A percentile compares a stretch with the other conserved stretches of the same genome.
phyloP scores from a whole-genome alignment of 2,888 invertebrate genomes.

The Trimorus sp. region DNA sequence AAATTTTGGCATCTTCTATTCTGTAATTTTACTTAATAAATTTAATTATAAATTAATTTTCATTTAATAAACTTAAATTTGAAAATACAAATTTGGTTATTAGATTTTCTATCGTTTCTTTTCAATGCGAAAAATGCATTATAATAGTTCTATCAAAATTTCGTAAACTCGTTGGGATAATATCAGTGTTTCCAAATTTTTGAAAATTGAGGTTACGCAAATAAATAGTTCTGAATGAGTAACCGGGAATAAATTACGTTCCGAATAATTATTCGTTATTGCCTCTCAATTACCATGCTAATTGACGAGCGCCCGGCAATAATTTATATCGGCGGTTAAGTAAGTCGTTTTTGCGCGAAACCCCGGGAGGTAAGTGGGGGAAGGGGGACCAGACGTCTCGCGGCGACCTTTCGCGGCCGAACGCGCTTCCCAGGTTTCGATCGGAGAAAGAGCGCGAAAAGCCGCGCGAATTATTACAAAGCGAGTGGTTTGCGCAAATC shows the following conservation, averaged over 20 bases:
- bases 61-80: too few relatives aligned
- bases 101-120: too few relatives aligned
- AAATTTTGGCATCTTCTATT: too few relatives aligned
- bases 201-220: too few relatives aligned
- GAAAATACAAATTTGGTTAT: too few relatives aligned
- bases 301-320: conserved; percentile 39
- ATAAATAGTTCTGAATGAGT: too few relatives aligned
- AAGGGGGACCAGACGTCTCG: conserved; percentile 7
- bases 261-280: conserved; percentile 57
- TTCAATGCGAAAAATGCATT: too few relatives aligned
- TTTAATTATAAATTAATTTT: too few relatives aligned
- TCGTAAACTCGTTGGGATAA: too few relatives aligned
- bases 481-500: not conserved
- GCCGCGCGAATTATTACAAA: conserved; percentile 39
- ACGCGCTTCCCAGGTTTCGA: conserved; percentile 37
- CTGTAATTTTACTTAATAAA: too few relatives aligned
- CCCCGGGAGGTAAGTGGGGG: not conserved
- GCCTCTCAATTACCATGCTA: conserved; percentile 54
- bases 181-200: too few relatives aligned
- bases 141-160: too few relatives aligned
- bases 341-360: conserved; percentile 41
- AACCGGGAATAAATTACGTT: conserved; percentile 43
- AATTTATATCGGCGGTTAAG: conserved; percentile 52
- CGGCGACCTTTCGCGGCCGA: conserved; percentile 32
- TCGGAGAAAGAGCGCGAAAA: conserved; percentile 36